phyloP scores from a whole-genome alignment of 2,113 vertebrate genomes.

The Planiliza haematocheilus region DNA sequence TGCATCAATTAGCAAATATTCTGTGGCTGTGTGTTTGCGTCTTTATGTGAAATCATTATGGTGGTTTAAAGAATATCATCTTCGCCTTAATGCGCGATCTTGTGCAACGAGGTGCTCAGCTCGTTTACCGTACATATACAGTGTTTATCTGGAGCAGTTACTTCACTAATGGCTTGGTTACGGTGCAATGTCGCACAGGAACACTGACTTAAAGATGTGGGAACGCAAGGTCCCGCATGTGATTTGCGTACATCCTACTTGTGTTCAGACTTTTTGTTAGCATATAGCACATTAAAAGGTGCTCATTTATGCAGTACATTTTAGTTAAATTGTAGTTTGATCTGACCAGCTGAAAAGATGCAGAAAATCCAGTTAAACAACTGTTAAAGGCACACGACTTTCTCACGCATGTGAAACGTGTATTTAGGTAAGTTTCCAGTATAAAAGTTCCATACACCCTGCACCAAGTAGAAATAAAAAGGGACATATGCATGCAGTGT shows the following conservation, averaged over 20 bases:
- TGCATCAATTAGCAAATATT: slow-evolving; percentile 23
- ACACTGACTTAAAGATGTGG: background rate
- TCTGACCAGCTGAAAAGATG: too few species aligned
- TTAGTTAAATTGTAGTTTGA: too few species aligned
- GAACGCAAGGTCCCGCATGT: background rate
- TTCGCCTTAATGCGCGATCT: background rate
- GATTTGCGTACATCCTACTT: background rate
- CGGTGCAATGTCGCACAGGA: background rate
- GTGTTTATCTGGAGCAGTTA: background rate
- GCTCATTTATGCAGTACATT: too few species aligned
- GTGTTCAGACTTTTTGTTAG: too few species aligned
- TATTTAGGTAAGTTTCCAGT: too few species aligned
- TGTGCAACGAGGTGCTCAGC: background rate
- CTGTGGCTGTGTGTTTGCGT: background rate
- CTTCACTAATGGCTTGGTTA: background rate
- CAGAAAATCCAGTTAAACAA: too few species aligned
- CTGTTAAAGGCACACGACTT: too few species aligned
- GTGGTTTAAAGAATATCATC: background rate
- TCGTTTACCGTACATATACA: background rate
- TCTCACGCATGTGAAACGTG: too few species aligned
- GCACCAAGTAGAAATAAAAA: too few species aligned
- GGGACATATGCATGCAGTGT: too few species aligned
- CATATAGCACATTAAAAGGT: too few species aligned
- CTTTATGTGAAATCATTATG: background rate
- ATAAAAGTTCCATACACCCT: too few species aligned